Base-by-base conservation (phyloP, 2,113 vertebrate species). In the Centrocercus urophasianus region DNA sequence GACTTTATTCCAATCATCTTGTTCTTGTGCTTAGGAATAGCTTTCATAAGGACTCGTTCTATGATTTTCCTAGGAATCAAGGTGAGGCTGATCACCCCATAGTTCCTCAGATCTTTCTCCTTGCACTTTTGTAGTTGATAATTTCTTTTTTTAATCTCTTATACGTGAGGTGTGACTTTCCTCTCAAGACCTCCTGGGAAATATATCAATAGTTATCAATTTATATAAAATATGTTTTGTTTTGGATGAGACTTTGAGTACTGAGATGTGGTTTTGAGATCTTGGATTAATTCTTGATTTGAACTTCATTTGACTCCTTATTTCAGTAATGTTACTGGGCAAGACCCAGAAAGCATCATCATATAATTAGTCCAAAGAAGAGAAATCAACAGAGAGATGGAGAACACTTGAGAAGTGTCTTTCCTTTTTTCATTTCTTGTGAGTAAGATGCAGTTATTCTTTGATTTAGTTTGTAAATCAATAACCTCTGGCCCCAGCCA, bases 381-480 rank as follows among this genome's bases (percentile, higher is more conserved):
- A 30, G 11, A 47, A 24, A 36, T 40, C 13, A 34, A 12, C 16
- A 50, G 34, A 78, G 28, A 50, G 38, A 40, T 20, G 32, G 36
- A 64, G 27, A 78, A 28, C 15, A 18, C 27, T n/a, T 78, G 45
- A 42, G 36, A 25, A 52, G 38, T 40, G 21, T 25, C 60, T 85
- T 79, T 88, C 83, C 36, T 60, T 66, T 90, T 76, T 95, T 42
- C 78, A 74, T 93, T 92, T 20, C 40, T 90, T 75, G 40, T 71
- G 65, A 83, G 76, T 74, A 73, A 83, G 76, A 27, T 63, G 10
- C 21, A 34, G 6, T 34, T 36, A 54, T 66, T 81, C 50, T 45
- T 30, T 34, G 63, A 70, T 69, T 89, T 82, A 93, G 89, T 70
- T 87, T 63, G 54, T 47, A 86, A 88, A 85, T 91, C 61, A 36